A percentile compares a stretch with the other conserved stretches of the same genome.
Conservation (phyloP, 2,113 vertebrate genomes). For the Cyanoderma ruficeps region DNA sequence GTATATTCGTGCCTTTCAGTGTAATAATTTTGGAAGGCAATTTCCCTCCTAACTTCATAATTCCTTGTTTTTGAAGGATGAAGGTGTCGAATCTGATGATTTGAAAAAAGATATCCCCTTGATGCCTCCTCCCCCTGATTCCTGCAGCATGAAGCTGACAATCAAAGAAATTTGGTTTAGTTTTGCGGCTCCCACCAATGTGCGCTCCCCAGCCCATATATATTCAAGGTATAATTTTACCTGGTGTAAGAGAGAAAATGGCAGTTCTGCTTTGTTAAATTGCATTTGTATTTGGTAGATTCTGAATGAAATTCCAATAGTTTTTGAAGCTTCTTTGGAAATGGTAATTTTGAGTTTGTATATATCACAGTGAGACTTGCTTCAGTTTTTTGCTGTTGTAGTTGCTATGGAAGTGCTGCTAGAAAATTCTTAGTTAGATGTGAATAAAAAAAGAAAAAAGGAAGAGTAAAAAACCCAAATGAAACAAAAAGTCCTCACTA, state of each 20-base stretch:
- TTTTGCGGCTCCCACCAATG: slow-evolving; percentile 97
- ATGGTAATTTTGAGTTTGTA: background rate
- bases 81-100: slow-evolving; percentile 98
- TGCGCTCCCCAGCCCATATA: slow-evolving; percentile 85
- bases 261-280: background rate
- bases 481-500: background rate
- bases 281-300: background rate
- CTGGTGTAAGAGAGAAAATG: background rate
- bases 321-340: background rate
- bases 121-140: slow-evolving; percentile 95
- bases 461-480: background rate
- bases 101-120: slow-evolving; percentile 95
- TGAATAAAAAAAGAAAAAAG: background rate
- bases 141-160: slow-evolving; percentile 97
- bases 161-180: slow-evolving; percentile 99
- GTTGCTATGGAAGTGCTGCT: background rate
- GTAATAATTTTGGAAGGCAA: background rate
- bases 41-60: background rate
- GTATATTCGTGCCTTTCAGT: background rate
- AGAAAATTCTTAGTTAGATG: background rate
- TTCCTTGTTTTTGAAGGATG: slow-evolving; percentile 79
- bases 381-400: background rate
- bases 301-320: background rate
- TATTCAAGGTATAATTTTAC: slow-evolving; percentile 84
- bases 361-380: background rate